Percentiles rank a stretch among this genome's conserved stretches.
These are phyloP conservation scores for Merluccius polli DNA, from an alignment of 2,797 vertebrate genomes.

Conservation along the genomic window DNA sequence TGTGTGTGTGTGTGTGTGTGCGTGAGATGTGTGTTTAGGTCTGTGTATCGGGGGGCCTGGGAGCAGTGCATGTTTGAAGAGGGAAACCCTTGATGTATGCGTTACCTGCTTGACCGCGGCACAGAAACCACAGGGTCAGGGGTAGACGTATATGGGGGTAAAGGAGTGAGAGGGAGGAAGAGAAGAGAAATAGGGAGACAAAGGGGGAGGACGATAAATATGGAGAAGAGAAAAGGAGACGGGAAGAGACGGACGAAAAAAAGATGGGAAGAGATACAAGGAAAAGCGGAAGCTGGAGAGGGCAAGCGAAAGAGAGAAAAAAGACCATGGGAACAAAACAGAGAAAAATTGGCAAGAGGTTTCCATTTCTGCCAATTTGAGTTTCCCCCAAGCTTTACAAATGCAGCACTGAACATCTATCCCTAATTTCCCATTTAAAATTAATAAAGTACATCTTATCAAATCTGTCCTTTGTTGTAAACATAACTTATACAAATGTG, in stretches of 20 bases:
- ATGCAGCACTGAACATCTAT: conserved; percentile 12
- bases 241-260: background rate
- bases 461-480: conserved; percentile 61
- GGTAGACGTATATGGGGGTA: conserved; percentile 23
- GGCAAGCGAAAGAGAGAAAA: background rate
- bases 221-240: background rate
- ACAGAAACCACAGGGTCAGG: conserved; percentile 49
- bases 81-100: conserved; percentile 72
- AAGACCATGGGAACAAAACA: background rate
- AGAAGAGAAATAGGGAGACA: background rate
- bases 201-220: too few species aligned
- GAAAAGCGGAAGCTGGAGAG: background rate
- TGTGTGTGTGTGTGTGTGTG: background rate
- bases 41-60: conserved; percentile 46
- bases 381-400: conserved; percentile 56
- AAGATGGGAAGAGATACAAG: background rate
- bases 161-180: background rate
- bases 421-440: background rate
- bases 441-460: conserved; percentile 42
- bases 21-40: conserved; percentile 60
- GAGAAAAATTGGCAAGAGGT: conserved; percentile 21
- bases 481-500: background rate
- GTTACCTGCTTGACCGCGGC: conserved; percentile 60
- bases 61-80: conserved; percentile 57
- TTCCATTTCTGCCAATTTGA: conserved; percentile 44